Evolutionary conservation across 2,113 vertebrate species (phyloP).

Genomic region (Meles meles): DNA sequence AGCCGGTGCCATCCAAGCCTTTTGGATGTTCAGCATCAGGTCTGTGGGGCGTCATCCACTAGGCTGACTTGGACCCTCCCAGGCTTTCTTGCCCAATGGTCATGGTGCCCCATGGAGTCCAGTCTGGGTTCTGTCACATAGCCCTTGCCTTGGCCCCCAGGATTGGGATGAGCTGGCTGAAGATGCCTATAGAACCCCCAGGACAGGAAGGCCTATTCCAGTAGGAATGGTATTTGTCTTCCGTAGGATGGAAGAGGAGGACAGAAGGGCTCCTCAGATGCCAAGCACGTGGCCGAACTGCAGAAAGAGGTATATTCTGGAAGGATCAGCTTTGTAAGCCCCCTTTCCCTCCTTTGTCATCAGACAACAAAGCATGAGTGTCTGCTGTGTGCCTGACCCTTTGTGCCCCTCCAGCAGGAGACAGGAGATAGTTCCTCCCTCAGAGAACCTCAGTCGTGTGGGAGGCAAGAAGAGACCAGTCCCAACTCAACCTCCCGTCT

Average conservation of each 20-base stretch:
- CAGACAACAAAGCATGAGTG: background rate
- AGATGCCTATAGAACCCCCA: background rate
- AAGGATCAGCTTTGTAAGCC: background rate
- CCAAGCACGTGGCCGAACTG: constrained; percentile 54
- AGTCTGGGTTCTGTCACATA: background rate
- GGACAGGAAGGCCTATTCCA: background rate
- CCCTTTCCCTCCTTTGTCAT: background rate
- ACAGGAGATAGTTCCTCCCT: background rate
- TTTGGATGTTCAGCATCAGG: background rate
- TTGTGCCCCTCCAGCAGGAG: background rate
- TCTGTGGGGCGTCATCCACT: background rate
- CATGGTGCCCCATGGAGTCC: background rate
- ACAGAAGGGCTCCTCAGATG: constrained; percentile 3
- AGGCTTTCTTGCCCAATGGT: background rate
- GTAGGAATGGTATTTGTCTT: background rate
- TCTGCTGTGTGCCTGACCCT: background rate
- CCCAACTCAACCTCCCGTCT: background rate
- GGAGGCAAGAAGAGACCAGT: background rate
- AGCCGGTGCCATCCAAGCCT: background rate
- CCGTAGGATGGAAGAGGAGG: constrained; percentile 49
- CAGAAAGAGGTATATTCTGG: constrained; percentile 72
- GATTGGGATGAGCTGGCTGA: background rate
- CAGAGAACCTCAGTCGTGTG: background rate
- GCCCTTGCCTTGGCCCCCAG: background rate
- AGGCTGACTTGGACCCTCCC: background rate